Percentiles rank a stretch among this genome's conserved stretches.
These are phyloP conservation scores for Sarotherodon lohbergeri DNA, from an alignment of 2,113 vertebrate genomes.

Conservation along the genomic window DNA sequence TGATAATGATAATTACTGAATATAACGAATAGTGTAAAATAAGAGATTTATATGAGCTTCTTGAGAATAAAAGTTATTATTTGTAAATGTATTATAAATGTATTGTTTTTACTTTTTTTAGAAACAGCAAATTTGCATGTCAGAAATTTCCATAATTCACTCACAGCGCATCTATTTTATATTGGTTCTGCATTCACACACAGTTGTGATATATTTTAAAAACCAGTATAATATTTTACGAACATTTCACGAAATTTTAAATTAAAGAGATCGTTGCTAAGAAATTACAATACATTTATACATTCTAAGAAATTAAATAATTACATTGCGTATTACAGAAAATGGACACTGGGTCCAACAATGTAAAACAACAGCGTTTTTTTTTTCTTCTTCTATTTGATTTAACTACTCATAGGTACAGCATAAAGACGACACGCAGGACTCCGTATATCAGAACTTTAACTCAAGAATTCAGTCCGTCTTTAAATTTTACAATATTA, in stretches of 20 bases:
- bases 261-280: not conserved
- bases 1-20: not conserved
- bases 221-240: not conserved
- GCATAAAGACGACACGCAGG: not conserved
- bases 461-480: not conserved
- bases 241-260: not conserved
- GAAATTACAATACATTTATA: not conserved
- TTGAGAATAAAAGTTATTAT: not conserved
- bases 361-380: not conserved
- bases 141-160: not conserved
- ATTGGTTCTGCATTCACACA: not conserved
- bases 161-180: not conserved
- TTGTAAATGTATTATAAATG: not conserved
- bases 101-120: not conserved
- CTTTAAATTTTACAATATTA: not conserved
- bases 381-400: not conserved
- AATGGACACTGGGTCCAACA: not conserved
- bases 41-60: not conserved
- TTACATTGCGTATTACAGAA: not conserved
- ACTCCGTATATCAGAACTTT: not conserved
- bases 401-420: not conserved
- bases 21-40: not conserved
- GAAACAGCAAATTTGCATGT: not conserved
- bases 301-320: not conserved
- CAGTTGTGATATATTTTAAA: not conserved